Base-by-base conservation (phyloP, 2,888 invertebrate genomes). In the Protonemura montana region DNA sequence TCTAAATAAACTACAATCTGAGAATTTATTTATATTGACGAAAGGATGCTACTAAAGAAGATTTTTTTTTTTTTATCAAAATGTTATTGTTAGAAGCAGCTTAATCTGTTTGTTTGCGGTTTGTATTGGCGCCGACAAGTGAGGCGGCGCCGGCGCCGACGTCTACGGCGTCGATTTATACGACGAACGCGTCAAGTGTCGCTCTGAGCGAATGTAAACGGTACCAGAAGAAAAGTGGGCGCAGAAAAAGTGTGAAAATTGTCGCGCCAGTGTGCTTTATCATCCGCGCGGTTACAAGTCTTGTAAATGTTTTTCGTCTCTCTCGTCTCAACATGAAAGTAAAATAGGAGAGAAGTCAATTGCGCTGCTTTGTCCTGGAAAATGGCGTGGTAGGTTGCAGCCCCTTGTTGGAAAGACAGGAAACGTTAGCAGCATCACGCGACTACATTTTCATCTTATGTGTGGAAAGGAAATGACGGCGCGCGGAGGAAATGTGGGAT, bases 381-480 rank as follows among this genome's bases (percentile, higher is more conserved):
- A 84, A 84, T 84, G 76, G 27, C 21, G 16, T 59, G 59, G 16
- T 59, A 59, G 59, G 59, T 1, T 59, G 78, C n/a, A n/a, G n/a
- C 1, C 59, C 29, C 76, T 84, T 59, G 59, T 84, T 84, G 84
- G n/a, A 84, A 76, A 84, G 59, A 27, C 84, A 84, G 84, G 84
- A 84, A 84, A 84, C 84, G 84, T 84, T 84, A 84, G 59, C 84
- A 28, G 59, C 28, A 83, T 81, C 86, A 82, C 76, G 82, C 30
- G 86, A 76, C 82, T 59, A 83, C 81, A 29, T 84, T 84, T 84
- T 84, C 84, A 84, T 84, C 84, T 84, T 84, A 84, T 84, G 59
- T 42, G 29, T 76, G 87, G 85, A 86, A 87, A 87, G 87, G 87
- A 87, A 87, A 86, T 85, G 86, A 87, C 87, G 87, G 87, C 86